Percentiles rank a stretch among this genome's conserved stretches.
These are phyloP conservation scores for Tachyglossus aculeatus DNA, from an alignment of 2,797 vertebrate species.

Conservation along the genomic window DNA sequence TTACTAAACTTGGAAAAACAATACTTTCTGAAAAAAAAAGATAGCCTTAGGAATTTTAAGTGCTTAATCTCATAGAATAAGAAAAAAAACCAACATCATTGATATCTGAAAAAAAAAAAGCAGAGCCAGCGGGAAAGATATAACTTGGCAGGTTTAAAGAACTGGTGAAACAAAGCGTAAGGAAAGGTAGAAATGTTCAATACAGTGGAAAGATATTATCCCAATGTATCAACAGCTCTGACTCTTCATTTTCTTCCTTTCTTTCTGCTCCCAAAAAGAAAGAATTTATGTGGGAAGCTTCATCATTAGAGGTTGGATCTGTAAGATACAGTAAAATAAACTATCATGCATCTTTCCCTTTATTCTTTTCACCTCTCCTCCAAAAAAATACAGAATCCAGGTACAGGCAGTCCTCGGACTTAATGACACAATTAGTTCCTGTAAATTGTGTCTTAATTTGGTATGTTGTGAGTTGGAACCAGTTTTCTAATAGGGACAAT, in stretches of 20 bases:
- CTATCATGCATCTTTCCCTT: conserved; percentile 75
- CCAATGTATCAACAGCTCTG: conserved; percentile 77
- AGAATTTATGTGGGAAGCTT: conserved; percentile 79
- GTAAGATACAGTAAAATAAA: conserved; percentile 79
- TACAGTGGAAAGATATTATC: conserved; percentile 74
- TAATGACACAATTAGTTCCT: no score
- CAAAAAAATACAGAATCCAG: conserved; percentile 45
- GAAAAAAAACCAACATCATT: conserved; percentile 43
- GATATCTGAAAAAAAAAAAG: conserved; percentile 56
- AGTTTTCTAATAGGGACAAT: no score
- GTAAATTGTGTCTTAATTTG: no score
- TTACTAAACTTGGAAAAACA: conserved; percentile 18
- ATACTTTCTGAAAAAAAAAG: conserved; percentile 24
- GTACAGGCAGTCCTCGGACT: no score
- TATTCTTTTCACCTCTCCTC: conserved; percentile 62
- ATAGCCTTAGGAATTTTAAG: conserved; percentile 12
- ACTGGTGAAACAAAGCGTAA: conserved; percentile 73
- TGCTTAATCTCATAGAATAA: conserved; percentile 50
- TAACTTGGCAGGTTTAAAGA: conserved; percentile 54
- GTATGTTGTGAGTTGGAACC: no score
- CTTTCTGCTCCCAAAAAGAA: conserved; percentile 77
- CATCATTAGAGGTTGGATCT: conserved; percentile 77
- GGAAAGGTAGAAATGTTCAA: conserved; percentile 74
- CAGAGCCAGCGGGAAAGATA: conserved; percentile 56
- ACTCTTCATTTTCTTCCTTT: conserved; percentile 79